phyloP scores from a whole-genome alignment of 1,140 invertebrate species.

The Drosophila melanogaster region Release_6_plus_ISO1_MT NC_004354.4:3301501-3302000 shows the following conservation, averaged over 20 bases:
- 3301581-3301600: constrained; percentile 74
- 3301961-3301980: constrained; percentile 10
- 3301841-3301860: not conserved
- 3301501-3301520: constrained; percentile 34
- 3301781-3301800: too few relatives aligned
- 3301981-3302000: constrained; percentile 81
- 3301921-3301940: constrained; percentile 59
- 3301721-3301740: not conserved
- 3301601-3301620: constrained; percentile 78
- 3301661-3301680: not conserved
- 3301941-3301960: constrained; percentile 17
- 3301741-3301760: not conserved
- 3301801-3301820: too few relatives aligned
- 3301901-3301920: constrained; percentile 1
- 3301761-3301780: not conserved
- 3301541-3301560: constrained; percentile 18
- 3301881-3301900: not conserved
- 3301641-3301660: not conserved
- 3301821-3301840: too few relatives aligned
- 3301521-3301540: not conserved
- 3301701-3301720: not conserved
- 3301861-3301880: not conserved
- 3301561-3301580: constrained; percentile 69
- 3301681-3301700: not conserved
- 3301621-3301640: constrained; percentile 34